phyloP scores from a whole-genome alignment of 2,888 invertebrate genomes.

The Drosophila picticornis region DNA sequence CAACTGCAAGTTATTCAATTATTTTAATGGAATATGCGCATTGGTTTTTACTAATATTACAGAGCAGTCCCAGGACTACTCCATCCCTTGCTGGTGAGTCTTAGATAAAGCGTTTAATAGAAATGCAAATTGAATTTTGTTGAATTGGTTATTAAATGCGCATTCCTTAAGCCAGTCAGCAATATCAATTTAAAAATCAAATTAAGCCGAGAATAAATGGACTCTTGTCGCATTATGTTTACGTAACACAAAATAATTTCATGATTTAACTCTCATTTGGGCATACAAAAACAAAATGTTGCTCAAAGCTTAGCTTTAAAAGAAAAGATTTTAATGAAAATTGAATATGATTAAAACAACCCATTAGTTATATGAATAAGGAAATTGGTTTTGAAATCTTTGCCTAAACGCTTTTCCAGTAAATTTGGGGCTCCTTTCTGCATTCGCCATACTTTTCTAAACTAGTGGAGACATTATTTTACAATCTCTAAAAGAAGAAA shows the following conservation, averaged over 20 bases:
- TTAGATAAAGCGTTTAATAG: constrained; percentile 46
- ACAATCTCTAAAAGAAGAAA: neutral
- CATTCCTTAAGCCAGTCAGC: constrained; percentile 2
- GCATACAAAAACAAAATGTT: neutral
- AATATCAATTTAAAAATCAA: neutral
- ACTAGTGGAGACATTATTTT: neutral
- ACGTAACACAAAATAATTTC: neutral
- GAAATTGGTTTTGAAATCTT: no score
- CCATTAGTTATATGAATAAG: neutral
- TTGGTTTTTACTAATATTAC: constrained; percentile 49
- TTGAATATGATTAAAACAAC: neutral
- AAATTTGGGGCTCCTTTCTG: neutral
- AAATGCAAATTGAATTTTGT: constrained; percentile 55
- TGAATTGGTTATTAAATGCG: constrained; percentile 4
- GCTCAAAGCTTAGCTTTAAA: neutral
- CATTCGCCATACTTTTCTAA: neutral
- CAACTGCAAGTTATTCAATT: constrained; percentile 78
- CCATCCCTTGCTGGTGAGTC: constrained; percentile 38
- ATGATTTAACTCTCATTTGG: neutral
- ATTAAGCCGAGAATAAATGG: neutral
- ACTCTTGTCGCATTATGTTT: neutral
- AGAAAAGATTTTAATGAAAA: neutral
- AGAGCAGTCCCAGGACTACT: no score
- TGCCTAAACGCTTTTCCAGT: neutral
- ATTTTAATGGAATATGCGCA: constrained; percentile 73